These are phyloP conservation scores for Blomia tropicalis DNA, from an alignment of 2,888 invertebrate genomes.

Conservation along the genomic window DNA sequence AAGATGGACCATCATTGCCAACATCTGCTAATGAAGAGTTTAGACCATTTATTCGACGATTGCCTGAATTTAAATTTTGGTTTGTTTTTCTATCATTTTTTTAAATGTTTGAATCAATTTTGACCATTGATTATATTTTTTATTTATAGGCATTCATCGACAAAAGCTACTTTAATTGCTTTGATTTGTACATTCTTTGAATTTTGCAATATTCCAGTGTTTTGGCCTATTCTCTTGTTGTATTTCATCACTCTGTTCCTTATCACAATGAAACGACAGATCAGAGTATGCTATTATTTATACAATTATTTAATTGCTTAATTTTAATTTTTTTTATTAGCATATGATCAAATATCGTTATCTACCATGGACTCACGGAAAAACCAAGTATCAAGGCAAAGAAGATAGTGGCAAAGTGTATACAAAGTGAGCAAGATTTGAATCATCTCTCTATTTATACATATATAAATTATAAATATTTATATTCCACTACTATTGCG, in stretches of 20 bases:
- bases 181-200: conserved; percentile 88
- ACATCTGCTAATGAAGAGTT: conserved; percentile 92
- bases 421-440: conserved; percentile 24
- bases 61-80: conserved; percentile 99
- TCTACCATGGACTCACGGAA: conserved; percentile 93
- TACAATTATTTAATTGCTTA: not conserved
- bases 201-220: conserved; percentile 95
- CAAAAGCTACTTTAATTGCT: conserved; percentile 78
- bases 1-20: conserved; percentile 87
- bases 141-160: conserved; percentile 56
- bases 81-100: conserved; percentile 30
- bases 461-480: not conserved
- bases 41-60: conserved; percentile 80
- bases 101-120: not conserved
- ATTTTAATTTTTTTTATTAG: conserved; percentile 43
- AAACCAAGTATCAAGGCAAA: conserved; percentile 38
- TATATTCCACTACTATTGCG: not conserved
- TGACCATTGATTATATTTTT: not conserved
- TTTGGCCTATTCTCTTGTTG: conserved; percentile 99
- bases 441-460: not conserved
- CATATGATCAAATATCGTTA: conserved; percentile 99
- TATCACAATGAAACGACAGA: conserved; percentile 99
- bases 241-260: conserved; percentile 96
- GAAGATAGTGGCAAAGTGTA: conserved; percentile 30
- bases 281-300: conserved; percentile 57